A percentile compares a stretch with the other conserved stretches of the same genome.
phyloP scores from a whole-genome alignment of 2,797 vertebrate species.

The Dicrostonyx torquatus region DNA sequence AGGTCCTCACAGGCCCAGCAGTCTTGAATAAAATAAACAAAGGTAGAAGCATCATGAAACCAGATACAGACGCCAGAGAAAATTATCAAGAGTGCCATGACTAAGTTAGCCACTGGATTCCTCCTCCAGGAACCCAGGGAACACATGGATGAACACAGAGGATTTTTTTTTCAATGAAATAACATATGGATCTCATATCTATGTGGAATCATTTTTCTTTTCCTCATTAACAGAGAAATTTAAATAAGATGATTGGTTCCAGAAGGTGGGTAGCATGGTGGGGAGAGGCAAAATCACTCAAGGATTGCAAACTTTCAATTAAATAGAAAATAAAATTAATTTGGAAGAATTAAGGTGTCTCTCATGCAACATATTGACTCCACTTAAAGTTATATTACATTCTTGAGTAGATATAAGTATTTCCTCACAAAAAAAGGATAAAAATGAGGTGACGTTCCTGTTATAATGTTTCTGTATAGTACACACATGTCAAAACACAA shows the following conservation, averaged over 20 bases:
- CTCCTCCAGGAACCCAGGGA: not conserved
- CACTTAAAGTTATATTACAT: not conserved
- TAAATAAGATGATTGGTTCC: not conserved
- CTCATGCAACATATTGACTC: not conserved
- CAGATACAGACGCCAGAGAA: not conserved
- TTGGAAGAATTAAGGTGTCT: not conserved
- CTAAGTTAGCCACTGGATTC: not conserved
- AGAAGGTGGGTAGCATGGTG: not conserved
- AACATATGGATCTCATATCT: not conserved
- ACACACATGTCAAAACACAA: not conserved
- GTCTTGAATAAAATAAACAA: not conserved
- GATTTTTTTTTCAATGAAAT: not conserved
- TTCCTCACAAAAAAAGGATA: not conserved
- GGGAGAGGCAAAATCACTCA: not conserved
- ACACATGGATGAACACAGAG: not conserved
- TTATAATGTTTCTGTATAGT: not conserved
- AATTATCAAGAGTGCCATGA: not conserved
- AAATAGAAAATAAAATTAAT: not conserved
- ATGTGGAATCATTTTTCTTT: not conserved
- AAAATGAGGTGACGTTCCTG: not conserved
- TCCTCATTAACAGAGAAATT: not conserved
- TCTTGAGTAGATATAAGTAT: not conserved
- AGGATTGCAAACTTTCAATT: not conserved
- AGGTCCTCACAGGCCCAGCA: not conserved
- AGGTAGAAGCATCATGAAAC: not conserved